Conservation (phyloP, 2,888 invertebrate genomes). For the Anarsia innoxiella region DNA sequence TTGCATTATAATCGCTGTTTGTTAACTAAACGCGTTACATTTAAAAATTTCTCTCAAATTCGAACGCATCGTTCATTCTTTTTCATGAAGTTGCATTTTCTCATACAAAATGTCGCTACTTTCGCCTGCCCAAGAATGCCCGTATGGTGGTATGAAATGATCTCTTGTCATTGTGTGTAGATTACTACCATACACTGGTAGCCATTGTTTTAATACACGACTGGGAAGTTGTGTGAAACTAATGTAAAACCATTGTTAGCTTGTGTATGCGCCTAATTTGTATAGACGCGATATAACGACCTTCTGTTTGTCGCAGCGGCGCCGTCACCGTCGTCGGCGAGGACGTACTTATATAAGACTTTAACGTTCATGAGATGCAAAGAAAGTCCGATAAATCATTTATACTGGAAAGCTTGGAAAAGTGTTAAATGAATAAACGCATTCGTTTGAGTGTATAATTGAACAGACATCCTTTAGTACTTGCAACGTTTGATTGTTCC, state of each 20-base stretch:
- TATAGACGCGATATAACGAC: conserved; percentile 9
- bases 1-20: conserved; percentile 12
- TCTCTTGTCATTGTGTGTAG: conserved; percentile 54
- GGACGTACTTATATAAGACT: conserved; percentile 12
- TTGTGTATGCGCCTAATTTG: conserved; percentile 8
- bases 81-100: conserved; percentile 53
- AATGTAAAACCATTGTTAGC: conserved; percentile 27
- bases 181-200: conserved; percentile 27
- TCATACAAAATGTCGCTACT: conserved; percentile 53
- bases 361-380: conserved; percentile 15
- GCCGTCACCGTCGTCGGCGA: no score
- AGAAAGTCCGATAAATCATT: conserved; percentile 25
- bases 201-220: conserved; percentile 29
- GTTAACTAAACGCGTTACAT: conserved; percentile 14
- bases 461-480: conserved; percentile 6
- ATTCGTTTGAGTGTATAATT: conserved; percentile 8
- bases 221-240: conserved; percentile 26
- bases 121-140: conserved; percentile 48
- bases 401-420: conserved; percentile 22
- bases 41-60: conserved; percentile 24
- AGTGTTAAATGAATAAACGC: conserved; percentile 16
- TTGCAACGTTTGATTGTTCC: no score
- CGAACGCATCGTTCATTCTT: conserved; percentile 29
- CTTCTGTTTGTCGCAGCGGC: conserved; percentile 5
- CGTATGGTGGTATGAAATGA: conserved; percentile 33